Percentiles rank a stretch among this genome's conserved stretches.
Conservation (phyloP, 2,113 vertebrate species). For the Lamprologus tigripictilis region DNA sequence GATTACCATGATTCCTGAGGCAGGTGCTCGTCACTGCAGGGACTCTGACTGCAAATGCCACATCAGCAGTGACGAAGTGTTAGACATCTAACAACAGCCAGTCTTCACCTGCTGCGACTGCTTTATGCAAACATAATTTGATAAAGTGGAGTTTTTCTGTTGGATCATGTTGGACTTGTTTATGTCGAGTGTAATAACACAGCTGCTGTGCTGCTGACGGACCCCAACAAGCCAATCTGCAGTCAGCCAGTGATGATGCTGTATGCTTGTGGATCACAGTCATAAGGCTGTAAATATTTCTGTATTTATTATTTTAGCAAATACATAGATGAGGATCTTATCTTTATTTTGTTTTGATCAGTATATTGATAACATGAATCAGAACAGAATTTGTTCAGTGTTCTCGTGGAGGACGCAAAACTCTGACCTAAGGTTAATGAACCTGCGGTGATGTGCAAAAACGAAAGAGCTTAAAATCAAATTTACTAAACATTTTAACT, state of each 20-base stretch:
- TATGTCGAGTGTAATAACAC: background rate
- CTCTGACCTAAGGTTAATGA: background rate
- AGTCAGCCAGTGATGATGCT: rapidly evolving
- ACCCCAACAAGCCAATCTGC: background rate
- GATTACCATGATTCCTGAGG: background rate
- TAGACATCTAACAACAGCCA: background rate
- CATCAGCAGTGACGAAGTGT: background rate
- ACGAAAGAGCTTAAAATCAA: rapidly evolving
- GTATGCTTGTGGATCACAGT: rapidly evolving
- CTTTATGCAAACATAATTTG: background rate
- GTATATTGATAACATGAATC: background rate
- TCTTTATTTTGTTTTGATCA: background rate
- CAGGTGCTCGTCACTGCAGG: background rate
- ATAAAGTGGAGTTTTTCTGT: background rate
- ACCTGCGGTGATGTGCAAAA: background rate
- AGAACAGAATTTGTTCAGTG: background rate
- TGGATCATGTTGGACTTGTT: rapidly evolving
- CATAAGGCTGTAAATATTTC: background rate
- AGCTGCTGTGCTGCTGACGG: background rate
- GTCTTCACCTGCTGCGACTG: background rate
- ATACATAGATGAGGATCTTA: background rate
- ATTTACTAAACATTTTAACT: background rate
- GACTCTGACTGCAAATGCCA: background rate
- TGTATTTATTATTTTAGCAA: background rate
- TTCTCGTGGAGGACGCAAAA: rapidly evolving